A percentile compares a stretch with the other conserved stretches of the same genome.
phyloP scores from a whole-genome alignment of 2,888 invertebrate species.

The Polydrusus pterygomalis region DNA sequence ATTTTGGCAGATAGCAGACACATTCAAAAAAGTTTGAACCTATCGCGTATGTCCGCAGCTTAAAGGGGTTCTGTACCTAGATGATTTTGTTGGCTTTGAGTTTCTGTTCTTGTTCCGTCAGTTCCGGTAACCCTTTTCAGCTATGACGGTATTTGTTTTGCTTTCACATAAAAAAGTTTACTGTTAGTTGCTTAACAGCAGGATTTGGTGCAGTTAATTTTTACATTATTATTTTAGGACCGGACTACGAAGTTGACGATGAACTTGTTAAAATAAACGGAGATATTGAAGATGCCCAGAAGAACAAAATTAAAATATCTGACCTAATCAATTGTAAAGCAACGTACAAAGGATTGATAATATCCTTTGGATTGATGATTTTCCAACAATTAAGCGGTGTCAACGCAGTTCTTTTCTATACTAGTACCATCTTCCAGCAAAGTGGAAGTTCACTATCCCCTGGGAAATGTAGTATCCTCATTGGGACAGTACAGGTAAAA shows the following conservation, averaged over 20 bases:
- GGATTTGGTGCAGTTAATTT: not conserved
- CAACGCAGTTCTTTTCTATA: slow-evolving; percentile 70
- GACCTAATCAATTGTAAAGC: slow-evolving; percentile 65
- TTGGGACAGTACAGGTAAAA: slow-evolving; percentile 70
- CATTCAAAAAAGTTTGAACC: too few relatives aligned
- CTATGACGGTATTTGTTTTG: too few relatives aligned
- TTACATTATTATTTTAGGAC: slow-evolving; percentile 54
- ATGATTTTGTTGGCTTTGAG: too few relatives aligned
- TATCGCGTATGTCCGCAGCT: too few relatives aligned
- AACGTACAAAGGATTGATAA: slow-evolving; percentile 64
- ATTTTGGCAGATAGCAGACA: too few relatives aligned
- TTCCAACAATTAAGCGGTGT: slow-evolving; percentile 71
- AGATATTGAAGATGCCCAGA: slow-evolving; percentile 71
- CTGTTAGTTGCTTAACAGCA: too few relatives aligned
- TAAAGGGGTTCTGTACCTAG: too few relatives aligned
- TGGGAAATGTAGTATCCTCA: slow-evolving; percentile 69
- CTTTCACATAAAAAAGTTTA: too few relatives aligned
- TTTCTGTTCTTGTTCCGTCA: too few relatives aligned
- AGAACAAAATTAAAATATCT: slow-evolving; percentile 72
- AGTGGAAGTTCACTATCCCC: slow-evolving; percentile 65
- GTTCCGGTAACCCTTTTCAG: too few relatives aligned
- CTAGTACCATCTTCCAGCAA: slow-evolving; percentile 66
- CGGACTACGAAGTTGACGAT: slow-evolving; percentile 75
- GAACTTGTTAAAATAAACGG: slow-evolving; percentile 75
- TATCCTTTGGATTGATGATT: slow-evolving; percentile 71